Evolutionary conservation across 2,888 invertebrate species (phyloP).

Genomic region (Dynastes maya): DNA sequence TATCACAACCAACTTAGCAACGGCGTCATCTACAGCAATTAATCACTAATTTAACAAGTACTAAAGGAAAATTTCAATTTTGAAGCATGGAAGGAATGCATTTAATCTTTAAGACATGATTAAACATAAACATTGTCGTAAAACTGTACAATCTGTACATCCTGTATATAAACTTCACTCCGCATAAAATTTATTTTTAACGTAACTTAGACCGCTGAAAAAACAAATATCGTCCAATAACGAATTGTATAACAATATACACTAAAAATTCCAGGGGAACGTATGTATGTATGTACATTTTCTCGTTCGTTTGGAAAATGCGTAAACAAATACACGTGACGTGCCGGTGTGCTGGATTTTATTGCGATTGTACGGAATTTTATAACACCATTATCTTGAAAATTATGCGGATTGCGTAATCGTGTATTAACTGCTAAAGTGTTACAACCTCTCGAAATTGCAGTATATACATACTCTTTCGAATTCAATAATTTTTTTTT

Average conservation of each 20-base stretch:
- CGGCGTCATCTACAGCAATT: no score
- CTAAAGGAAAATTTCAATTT: no score
- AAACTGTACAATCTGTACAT: neutral
- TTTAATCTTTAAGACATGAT: neutral
- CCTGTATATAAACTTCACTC: slow-evolving; percentile 15
- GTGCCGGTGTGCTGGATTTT: neutral
- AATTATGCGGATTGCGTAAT: neutral
- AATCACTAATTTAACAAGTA: no score
- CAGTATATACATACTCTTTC: no score
- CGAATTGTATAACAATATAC: slow-evolving; percentile 26
- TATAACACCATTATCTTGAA: neutral
- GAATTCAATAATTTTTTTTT: no score
- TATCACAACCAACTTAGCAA: no score
- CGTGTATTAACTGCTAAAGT: no score
- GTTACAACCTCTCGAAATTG: no score
- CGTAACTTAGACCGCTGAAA: slow-evolving; percentile 7
- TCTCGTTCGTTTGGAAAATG: neutral
- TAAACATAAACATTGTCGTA: slow-evolving; percentile 1
- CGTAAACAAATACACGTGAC: slow-evolving; percentile 20
- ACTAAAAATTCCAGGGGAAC: slow-evolving; percentile 14
- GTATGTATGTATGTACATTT: neutral
- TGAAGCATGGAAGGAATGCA: neutral
- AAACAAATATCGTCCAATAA: slow-evolving; percentile 20
- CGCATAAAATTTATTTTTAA: slow-evolving; percentile 23
- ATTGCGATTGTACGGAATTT: slow-evolving; percentile 7